Base-by-base conservation (phyloP, 2,888 invertebrate genomes). In the Drosophila niveifrons region DNA sequence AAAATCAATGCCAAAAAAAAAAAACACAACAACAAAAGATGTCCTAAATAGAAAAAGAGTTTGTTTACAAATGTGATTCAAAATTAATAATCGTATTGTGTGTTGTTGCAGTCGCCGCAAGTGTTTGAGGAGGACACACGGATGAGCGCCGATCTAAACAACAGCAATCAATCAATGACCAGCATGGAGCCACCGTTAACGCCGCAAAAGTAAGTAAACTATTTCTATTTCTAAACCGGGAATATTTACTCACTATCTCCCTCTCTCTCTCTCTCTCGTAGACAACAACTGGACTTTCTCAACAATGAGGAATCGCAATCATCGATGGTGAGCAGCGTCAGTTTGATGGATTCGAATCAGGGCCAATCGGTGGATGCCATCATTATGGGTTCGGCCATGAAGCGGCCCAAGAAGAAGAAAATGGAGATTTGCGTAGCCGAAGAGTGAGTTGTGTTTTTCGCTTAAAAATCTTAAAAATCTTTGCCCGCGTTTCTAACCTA, bases 261-360 rank as follows among this genome's bases (percentile, higher is more conserved):
- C n/a, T 53, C 8, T 17, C 28, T 11, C n/a, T 8, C 4, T 7
- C 11, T 10, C 11, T 3, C 11, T 31, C 8, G 3, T 8, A 3
- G 31, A 4, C 28, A 57, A 23, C 57, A 57, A 90, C 82, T 87
- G 23, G 92, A 92, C 57, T 91, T 91, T 57, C 75, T 91, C 2
- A 90, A 89, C 59, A 90, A 92, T 64, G 95, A 95, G 89, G 97
- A 97, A 91, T 97, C 97, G 4, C 96, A 96, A 91, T 96, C 96
- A 87, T 97, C 97, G n/a, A 94, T 96, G 29, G 93, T 96, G 79
- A 97, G 96, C 90, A 95, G 95, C 23, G 79, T 87, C 13, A 93
- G 93, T 75, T 81, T 90, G 65, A 71, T 92, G 50, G 92, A 92
- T 68, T 80, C 91, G 0, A 91, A 89, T 72, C 83, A 88, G 57